Conservation (phyloP, 2,888 invertebrate genomes). For the Megastigmus dorsalis region DNA sequence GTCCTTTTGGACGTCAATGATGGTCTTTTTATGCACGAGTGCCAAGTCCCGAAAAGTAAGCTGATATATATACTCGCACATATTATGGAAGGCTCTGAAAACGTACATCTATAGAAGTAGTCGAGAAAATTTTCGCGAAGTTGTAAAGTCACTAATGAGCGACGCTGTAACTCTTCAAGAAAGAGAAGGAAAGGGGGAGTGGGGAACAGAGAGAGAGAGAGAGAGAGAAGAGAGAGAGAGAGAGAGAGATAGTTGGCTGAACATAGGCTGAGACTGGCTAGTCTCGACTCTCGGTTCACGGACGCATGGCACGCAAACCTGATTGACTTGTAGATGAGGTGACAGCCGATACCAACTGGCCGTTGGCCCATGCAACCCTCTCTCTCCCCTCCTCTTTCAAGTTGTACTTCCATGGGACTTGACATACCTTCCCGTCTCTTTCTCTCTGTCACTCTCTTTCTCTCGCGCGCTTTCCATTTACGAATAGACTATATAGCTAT, state of each 20-base stretch:
- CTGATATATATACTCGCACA: no score
- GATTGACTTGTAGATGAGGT: slow-evolving; percentile 75
- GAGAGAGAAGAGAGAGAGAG: slow-evolving; percentile 3
- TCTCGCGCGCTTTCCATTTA: no score
- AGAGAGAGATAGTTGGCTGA: background rate
- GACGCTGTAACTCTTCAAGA: background rate
- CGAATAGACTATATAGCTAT: no score
- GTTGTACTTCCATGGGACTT: background rate
- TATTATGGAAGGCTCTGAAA: background rate
- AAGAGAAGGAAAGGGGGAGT: background rate
- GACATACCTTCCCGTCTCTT: slow-evolving; percentile 14
- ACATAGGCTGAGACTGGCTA: background rate
- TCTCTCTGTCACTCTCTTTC: background rate
- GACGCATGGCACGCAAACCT: slow-evolving; percentile 72
- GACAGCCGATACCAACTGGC: slow-evolving; percentile 69
- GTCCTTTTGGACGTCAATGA: no score
- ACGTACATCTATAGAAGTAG: background rate
- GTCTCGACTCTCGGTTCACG: slow-evolving; percentile 63
- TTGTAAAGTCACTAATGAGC: slow-evolving; percentile 50
- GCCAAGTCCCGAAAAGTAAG: slow-evolving; percentile 7
- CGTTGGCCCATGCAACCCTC: slow-evolving; percentile 48
- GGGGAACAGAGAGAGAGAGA: background rate
- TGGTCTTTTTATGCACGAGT: slow-evolving; percentile 19
- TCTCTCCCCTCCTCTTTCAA: slow-evolving; percentile 16
- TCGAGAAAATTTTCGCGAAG: slow-evolving; percentile 35